A percentile compares a stretch with the other conserved stretches of the same genome.
Conservation (phyloP, 2,888 invertebrate species). For the Caenorhabditis auriculariae region DNA sequence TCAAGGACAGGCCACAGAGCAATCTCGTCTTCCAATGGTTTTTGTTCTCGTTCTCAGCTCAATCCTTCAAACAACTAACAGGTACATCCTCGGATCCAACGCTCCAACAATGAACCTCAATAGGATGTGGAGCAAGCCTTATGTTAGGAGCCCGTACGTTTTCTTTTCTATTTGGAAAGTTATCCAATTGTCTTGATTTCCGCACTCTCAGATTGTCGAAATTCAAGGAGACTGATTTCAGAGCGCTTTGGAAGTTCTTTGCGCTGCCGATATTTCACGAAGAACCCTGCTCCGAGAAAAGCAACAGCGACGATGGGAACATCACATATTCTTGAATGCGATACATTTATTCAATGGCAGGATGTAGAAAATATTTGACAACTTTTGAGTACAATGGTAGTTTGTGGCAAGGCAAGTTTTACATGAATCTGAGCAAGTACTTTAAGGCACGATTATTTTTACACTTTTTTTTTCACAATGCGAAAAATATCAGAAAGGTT, state of each 20-base stretch:
- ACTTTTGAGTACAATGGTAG: too few relatives aligned
- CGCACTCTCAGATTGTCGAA: too few relatives aligned
- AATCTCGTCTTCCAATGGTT: not conserved
- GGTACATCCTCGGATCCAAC: conserved; percentile 11
- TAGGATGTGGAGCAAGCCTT: conserved; percentile 17
- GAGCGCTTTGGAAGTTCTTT: conserved; percentile 15
- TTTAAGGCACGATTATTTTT: too few relatives aligned
- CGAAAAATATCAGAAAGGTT: too few relatives aligned
- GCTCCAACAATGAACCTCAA: conserved; percentile 10
- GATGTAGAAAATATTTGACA: too few relatives aligned
- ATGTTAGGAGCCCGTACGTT: conserved; percentile 8
- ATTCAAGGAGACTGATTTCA: too few relatives aligned
- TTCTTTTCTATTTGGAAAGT: not conserved
- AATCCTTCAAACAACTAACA: conserved; percentile 17
- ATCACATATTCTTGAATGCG: too few relatives aligned
- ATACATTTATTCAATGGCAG: conserved; percentile 1
- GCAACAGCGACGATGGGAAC: too few relatives aligned
- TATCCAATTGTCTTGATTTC: not conserved
- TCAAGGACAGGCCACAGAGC: not conserved
- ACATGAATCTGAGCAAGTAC: too few relatives aligned
- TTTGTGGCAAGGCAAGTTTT: too few relatives aligned
- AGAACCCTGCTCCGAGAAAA: conserved; percentile 2
- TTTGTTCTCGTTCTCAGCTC: conserved; percentile 1
- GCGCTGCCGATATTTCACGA: conserved; percentile 24
- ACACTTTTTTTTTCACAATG: too few relatives aligned